These are phyloP conservation scores for Heliconius aoede DNA, from an alignment of 2,888 invertebrate genomes.

Conservation along the genomic window DNA sequence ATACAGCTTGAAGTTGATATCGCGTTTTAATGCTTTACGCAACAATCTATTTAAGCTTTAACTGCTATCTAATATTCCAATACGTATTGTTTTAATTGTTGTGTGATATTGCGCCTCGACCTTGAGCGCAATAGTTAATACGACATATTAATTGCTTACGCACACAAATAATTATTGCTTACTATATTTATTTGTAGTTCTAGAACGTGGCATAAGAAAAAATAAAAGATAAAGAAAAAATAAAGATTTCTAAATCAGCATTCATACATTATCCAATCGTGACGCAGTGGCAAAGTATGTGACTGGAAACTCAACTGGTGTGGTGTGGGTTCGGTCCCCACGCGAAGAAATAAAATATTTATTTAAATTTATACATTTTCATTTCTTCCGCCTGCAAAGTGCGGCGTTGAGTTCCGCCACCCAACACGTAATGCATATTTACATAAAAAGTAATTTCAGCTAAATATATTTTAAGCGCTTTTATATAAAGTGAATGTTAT, in stretches of 20 bases:
- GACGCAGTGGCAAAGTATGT: no score
- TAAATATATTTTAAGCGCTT: background rate
- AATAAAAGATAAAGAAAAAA: no score
- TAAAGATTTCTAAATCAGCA: background rate
- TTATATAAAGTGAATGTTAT: no score
- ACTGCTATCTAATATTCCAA: background rate
- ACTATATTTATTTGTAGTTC: background rate
- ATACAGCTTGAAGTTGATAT: no score
- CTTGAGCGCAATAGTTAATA: conserved; percentile 2
- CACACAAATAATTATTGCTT: background rate
- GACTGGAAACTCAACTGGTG: background rate
- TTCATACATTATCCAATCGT: background rate
- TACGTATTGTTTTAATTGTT: background rate
- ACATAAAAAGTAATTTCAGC: background rate
- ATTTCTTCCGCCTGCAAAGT: no score
- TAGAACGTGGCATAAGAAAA: no score
- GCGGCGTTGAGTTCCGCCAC: no score
- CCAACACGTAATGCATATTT: no score
- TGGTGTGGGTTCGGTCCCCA: no score
- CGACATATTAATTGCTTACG: background rate
- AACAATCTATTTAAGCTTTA: background rate
- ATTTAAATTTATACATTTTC: no score
- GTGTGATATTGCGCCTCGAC: background rate
- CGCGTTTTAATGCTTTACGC: background rate
- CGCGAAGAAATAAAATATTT: no score